Base-by-base conservation (phyloP, 2,888 invertebrate species). In the Scrobipalpa atriplicella region DNA sequence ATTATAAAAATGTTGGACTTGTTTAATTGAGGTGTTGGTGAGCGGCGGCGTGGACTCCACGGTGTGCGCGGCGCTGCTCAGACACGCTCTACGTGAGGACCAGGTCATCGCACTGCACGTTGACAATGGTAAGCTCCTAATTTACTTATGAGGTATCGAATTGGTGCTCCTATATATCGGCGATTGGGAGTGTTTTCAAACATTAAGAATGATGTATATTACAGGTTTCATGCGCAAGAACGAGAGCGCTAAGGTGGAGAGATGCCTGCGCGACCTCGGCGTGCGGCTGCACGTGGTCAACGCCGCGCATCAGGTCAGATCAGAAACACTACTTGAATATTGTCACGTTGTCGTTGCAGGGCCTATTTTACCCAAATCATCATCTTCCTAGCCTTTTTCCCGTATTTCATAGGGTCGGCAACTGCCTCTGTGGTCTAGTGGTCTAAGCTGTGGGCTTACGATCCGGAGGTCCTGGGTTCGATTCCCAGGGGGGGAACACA, bases 41-140 rank as follows among this genome's bases (percentile, higher is more conserved):
- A 99, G 99, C 85, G 99, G 99, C 19, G 99, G 99, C 36, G 99
- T 99, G 6, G 99, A 99, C 91, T 99, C 99, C 0, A 98, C 99
- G n/a, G 99, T 99, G 10, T 99, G 99, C 92, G 99, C 99, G 36
- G 99, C 99, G 21, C 92, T 99, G 69, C 93, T 99, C 65, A 96
- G 97, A 85, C 96, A 96, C 84, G 98, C 99, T 10, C 93, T 99
- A 63, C 94, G 95, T 69, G 96, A 96, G 76, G 96, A 97, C 78
- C 98, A 98, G 89, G 96, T 99, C 68, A 97, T 99, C 79, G 99
- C 99, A 38, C 94, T 99, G 72, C 99, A 99, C 92, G 98, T 99
- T 78, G 99, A 99, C 88, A 99, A 99, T 86, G 99, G 99, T 94
- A 78, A 79, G 76, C 68, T 47, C 10, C 3, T 8, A 54, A 2